Evolutionary conservation across 2,113 vertebrate genomes (phyloP), one percentile per base, ranked within the genome.

Genomic region (Tapirus terrestris): DNA sequence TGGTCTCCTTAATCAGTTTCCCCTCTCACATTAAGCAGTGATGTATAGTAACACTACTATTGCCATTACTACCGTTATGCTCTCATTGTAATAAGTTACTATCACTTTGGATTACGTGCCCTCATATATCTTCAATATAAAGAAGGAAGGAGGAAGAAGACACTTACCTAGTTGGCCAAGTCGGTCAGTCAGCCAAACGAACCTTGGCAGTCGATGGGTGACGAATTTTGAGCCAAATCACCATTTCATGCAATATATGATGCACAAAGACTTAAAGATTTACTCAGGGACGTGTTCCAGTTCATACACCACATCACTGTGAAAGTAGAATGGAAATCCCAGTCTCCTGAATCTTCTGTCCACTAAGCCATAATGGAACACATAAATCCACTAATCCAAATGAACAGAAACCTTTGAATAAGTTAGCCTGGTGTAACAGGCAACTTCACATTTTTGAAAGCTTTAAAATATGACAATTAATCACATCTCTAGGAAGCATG

Each of bases 381-480:
- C 13, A 8, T 16, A 17, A 8, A 36, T 70, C 61, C 31, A 60
- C 81, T 43, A 77, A 45, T 65, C 10, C 29, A 81, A 92, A 72
- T 29, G 56, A 93, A 60, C 33, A 83, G 77, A 87, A 95, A 70
- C 8, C 31, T 33, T 77, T 89, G 27, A 53, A 9, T 67, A 88
- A 96, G 60, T 85, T 91, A 82, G 39, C 63, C 48, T 16, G 5
- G 0, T 11, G 0, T 82, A 80, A 79, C 51, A 87, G 27, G 68
- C 67, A 76, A 63, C 68, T 53, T 94, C 76, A 88, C 29, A 70
- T 36, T 39, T 97, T 94, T 39, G 36, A 88, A 96, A 87, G 60
- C 33, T 97, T 97, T 95, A 58, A 82, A 94, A 76, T 60, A 80
- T 45, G 60, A 56, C 88, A 97, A 56, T 84, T 97, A 95, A 97